Evolutionary conservation across 2,888 invertebrate genomes (phyloP).

Genomic region (Trichogramma dendrolimi): DNA sequence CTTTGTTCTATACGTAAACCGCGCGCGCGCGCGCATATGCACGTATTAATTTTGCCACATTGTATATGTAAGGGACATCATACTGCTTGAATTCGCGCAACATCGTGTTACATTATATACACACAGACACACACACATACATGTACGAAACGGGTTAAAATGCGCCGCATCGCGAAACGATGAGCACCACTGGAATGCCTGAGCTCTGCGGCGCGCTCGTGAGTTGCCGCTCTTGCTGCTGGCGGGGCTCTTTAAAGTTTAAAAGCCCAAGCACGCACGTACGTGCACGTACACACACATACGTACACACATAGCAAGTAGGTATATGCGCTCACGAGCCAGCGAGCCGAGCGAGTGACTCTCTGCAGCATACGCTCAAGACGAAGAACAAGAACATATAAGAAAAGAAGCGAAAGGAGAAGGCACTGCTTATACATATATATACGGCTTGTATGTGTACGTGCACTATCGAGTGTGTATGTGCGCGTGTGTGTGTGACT

Average conservation of each 20-base stretch:
- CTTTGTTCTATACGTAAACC: too few relatives aligned
- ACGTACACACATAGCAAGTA: background rate
- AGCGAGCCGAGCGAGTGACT: background rate
- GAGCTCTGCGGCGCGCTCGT: constrained; percentile 29
- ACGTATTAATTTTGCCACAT: too few relatives aligned
- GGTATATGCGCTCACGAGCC: background rate
- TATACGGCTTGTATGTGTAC: too few relatives aligned
- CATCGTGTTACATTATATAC: background rate
- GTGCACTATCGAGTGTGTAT: too few relatives aligned
- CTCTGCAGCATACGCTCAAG: background rate
- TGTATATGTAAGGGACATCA: too few relatives aligned
- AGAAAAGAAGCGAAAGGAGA: too few relatives aligned
- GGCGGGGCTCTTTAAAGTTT: constrained; percentile 49
- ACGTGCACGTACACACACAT: too few relatives aligned
- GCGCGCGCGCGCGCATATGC: too few relatives aligned
- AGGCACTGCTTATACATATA: too few relatives aligned
- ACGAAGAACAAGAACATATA: background rate
- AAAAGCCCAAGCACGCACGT: constrained; percentile 43
- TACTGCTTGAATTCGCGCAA: too few relatives aligned
- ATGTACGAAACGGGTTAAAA: background rate
- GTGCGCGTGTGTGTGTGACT: too few relatives aligned
- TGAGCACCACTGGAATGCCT: constrained; percentile 44
- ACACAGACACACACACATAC: background rate
- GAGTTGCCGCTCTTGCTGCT: constrained; percentile 11
- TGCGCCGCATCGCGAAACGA: constrained; percentile 16